phyloP scores from a whole-genome alignment of 1,140 invertebrate species.

The Globodera rostochiensis region DNA sequence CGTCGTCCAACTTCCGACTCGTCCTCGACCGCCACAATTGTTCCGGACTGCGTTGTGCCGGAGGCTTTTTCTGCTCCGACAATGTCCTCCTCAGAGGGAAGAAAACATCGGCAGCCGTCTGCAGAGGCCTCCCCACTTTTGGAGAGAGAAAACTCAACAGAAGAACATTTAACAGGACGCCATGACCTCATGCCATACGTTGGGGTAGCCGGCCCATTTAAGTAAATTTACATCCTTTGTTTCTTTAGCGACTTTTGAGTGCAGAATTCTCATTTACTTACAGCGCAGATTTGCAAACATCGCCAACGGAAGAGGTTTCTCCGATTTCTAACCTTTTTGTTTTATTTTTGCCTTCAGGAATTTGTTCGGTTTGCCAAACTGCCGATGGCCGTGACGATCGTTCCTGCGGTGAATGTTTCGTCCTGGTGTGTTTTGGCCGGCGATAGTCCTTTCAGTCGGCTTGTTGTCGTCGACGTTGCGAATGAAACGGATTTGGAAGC shows the following conservation, averaged over 20 bases:
- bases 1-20: conserved; percentile 22
- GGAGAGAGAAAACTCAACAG: conserved; percentile 13
- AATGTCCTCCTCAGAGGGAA: not conserved
- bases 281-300: conserved; percentile 53
- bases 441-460: conserved; percentile 53
- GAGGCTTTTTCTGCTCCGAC: not conserved
- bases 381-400: conserved; percentile 59
- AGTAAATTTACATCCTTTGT: not conserved
- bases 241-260: conserved; percentile 52
- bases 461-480: conserved; percentile 61
- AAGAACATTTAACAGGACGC: conserved; percentile 37
- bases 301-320: conserved; percentile 27
- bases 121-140: conserved; percentile 11
- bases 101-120: conserved; percentile 8
- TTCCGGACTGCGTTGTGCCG: not conserved
- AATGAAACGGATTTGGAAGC: conserved; percentile 62
- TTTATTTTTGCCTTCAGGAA: conserved; percentile 26
- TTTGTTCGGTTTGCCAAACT: conserved; percentile 50
- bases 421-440: conserved; percentile 63
- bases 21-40: conserved; percentile 8
- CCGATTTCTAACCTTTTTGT: not conserved
- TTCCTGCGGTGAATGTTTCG: conserved; percentile 60
- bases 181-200: conserved; percentile 64
- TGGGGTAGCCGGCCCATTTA: conserved; percentile 38
- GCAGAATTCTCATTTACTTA: conserved; percentile 59